Evolutionary conservation across 1,140 invertebrate genomes (phyloP).

Genomic region (Habropoda laboriosa): DNA sequence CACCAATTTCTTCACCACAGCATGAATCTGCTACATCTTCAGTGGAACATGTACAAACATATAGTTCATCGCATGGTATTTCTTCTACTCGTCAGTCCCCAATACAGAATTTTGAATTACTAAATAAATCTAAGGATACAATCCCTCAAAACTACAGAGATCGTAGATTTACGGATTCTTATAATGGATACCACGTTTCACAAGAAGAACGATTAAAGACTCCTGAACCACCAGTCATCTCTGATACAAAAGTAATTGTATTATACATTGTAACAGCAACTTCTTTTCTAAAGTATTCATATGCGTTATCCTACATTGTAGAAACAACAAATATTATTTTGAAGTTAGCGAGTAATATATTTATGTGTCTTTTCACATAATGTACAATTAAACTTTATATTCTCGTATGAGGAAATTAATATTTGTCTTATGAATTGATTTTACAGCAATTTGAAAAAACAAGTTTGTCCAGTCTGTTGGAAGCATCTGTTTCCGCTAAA

Average conservation of each 20-base stretch:
- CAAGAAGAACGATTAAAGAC: constrained; percentile 77
- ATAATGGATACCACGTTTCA: constrained; percentile 57
- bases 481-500: constrained; percentile 81
- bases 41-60: constrained; percentile 50
- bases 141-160: constrained; percentile 48
- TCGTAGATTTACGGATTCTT: constrained; percentile 48
- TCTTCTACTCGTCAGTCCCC: constrained; percentile 23
- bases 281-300: constrained; percentile 8
- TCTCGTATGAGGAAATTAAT: constrained; percentile 38
- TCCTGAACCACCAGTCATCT: constrained; percentile 80
- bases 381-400: constrained; percentile 20
- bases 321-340: constrained; percentile 15
- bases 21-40: constrained; percentile 71
- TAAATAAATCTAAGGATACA: constrained; percentile 33
- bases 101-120: constrained; percentile 34
- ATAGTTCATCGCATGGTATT: constrained; percentile 32
- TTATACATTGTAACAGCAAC: constrained; percentile 39
- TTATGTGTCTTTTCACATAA: constrained; percentile 20
- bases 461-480: constrained; percentile 80
- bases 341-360: constrained; percentile 21
- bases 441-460: constrained; percentile 81
- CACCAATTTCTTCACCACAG: constrained; percentile 70
- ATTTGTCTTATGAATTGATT: constrained; percentile 51
- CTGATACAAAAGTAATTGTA: constrained; percentile 78
- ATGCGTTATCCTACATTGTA: constrained; percentile 4